Evolutionary conservation across 2,113 vertebrate species (phyloP).

Genomic region (Bubo blakistoni): DNA sequence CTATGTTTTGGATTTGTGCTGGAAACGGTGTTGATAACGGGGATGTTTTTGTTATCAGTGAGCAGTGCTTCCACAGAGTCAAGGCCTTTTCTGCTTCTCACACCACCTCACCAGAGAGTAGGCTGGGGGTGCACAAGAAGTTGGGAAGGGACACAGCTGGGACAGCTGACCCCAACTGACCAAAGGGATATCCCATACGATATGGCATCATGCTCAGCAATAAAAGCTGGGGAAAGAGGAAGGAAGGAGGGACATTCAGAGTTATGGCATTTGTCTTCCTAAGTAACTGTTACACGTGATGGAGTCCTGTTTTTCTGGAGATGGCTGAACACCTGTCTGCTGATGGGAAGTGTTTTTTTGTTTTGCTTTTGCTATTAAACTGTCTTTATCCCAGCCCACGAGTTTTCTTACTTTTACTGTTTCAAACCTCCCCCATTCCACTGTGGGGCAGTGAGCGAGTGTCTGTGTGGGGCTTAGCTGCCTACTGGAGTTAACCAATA

Average conservation of each 20-base stretch:
- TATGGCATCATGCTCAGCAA: background rate
- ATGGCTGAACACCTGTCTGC: background rate
- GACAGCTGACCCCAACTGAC: background rate
- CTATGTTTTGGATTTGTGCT: too few relatives aligned
- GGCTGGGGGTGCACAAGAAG: background rate
- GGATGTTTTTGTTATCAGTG: too few relatives aligned
- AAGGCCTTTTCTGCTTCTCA: background rate
- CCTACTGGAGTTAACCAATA: background rate
- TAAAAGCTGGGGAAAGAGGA: background rate
- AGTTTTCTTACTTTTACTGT: background rate
- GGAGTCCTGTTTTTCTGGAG: background rate
- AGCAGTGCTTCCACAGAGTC: background rate
- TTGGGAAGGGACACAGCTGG: background rate
- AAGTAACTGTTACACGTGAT: fast-evolving
- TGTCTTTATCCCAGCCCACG: background rate
- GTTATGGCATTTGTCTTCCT: background rate
- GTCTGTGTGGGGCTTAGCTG: background rate
- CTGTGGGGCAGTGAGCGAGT: too few relatives aligned
- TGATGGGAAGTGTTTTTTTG: background rate
- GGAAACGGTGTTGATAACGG: too few relatives aligned
- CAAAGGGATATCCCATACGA: background rate
- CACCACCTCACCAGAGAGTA: fast-evolving
- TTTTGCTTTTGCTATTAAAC: background rate
- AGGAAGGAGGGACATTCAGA: fast-evolving
- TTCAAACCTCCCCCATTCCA: too few relatives aligned